phyloP scores from a whole-genome alignment of 2,113 vertebrate genomes.

The Protomyctophum bolini region DNA sequence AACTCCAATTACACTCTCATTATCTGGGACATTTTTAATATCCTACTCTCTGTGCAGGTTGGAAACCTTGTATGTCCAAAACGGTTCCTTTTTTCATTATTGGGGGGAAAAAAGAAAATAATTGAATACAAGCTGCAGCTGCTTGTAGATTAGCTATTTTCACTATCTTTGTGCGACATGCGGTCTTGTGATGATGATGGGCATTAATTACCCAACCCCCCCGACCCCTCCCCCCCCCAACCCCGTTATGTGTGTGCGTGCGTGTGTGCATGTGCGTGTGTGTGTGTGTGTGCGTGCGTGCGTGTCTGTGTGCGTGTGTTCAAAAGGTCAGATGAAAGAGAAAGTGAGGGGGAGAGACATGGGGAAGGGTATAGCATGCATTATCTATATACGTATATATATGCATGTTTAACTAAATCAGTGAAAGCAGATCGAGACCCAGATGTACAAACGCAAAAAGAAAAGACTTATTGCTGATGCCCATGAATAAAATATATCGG shows the following conservation, averaged over 20 bases:
- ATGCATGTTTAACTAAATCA: constrained; percentile 34
- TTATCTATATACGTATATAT: constrained; percentile 32
- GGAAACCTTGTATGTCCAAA: no score
- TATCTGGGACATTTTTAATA: no score
- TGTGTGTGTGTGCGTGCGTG: not conserved
- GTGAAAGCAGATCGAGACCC: constrained; percentile 48
- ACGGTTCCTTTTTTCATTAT: no score
- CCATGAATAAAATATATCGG: constrained; percentile 45
- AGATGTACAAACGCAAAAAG: constrained; percentile 36
- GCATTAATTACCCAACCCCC: no score
- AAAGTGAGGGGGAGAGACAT: constrained; percentile 1
- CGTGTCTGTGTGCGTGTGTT: constrained; percentile 11
- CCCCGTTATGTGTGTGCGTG: not conserved
- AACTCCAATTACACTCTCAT: no score
- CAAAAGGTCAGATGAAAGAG: constrained; percentile 30
- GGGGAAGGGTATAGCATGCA: constrained; percentile 18
- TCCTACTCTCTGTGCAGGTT: no score
- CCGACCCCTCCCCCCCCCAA: not conserved
- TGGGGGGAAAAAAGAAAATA: no score
- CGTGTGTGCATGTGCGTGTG: no score
- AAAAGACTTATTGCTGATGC: constrained; percentile 40
- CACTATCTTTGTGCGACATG: no score
- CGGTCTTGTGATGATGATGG: no score
- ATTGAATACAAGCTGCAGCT: no score
- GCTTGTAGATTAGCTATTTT: no score